Evolutionary conservation across 2,888 invertebrate genomes (phyloP), one percentile per base, ranked within the genome.

Genomic region (Ectropis crepuscularia): DNA sequence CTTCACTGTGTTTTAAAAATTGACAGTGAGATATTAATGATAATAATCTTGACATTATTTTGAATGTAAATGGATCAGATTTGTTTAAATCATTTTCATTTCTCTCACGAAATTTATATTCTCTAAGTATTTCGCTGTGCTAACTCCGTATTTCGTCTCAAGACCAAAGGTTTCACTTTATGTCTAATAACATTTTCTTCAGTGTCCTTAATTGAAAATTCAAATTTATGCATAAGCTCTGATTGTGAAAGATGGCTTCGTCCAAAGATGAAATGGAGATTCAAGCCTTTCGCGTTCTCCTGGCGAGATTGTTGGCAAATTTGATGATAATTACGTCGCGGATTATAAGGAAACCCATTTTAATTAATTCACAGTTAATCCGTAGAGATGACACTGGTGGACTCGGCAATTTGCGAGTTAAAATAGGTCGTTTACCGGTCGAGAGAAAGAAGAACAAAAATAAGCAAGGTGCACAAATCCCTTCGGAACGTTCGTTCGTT

Each of bases 161-260:
- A 89, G 86, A 90, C 90, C 91, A 91, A 91, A 92, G 92, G 90
- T 90, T 90, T 88, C 90, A 85, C 88, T 90, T 92, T 87, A 89
- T 87, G 84, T 90, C 89, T 91, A 89, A 92, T 91, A 92, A 90
- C 91, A 89, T 92, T 90, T 90, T 87, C 90, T 90, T 88, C 88
- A 90, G 89, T 90, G 87, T 88, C 82, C 88, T 87, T 91, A 91
- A 91, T 92, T 92, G 92, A 90, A 92, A 92, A 92, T 92, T 92
- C 88, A 92, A 92, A 92, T 92, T 92, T 92, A 92, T 92, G 92
- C 92, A 92, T 92, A 91, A 92, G 90, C 88, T 90, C 89, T 92
- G 91, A 92, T 92, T 92, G 88, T 89, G 82, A 83, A 79, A 83
- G 81, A 67, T 74, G 78, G 76, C 76, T 77, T 80, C 77, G 80